Evolutionary conservation across 2,797 vertebrate genomes (phyloP), one percentile per base, ranked within the genome.

Genomic region (Nannoperca australis): DNA sequence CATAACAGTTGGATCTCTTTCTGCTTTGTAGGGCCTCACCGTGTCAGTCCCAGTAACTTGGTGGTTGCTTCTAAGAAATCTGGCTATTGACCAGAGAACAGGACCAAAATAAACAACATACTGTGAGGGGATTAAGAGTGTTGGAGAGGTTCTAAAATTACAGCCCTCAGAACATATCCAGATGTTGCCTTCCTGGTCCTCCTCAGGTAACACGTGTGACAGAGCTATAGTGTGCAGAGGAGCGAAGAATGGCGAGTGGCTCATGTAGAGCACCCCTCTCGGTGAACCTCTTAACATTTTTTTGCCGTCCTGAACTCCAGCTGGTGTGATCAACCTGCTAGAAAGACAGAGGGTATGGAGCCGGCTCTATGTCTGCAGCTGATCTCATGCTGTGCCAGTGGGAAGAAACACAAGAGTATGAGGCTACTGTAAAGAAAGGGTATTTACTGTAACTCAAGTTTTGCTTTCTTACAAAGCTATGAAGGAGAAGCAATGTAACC

Each of bases 71-170:
- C 85, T 88, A 75, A 91, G 88, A 92, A 91, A 86, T 76, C 76
- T 87, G 88, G 68, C 85, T 86, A 73, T 85, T 90, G 81, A 91
- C 78, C 76, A 85, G 81, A 91, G 85, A 88, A 87, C 78, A 68
- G 80, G 79, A 91, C 89, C 80, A 89, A 92, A 91, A 93, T 91
- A 93, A 92, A 89, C 88, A 92, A 84, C 82, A 84, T 75, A 83
- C 86, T 79, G 76, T 78, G 83, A 87, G 77, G 79, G 91, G 89
- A 91, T 91, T 92, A 91, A 81, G 85, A 72, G 85, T 84, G 90
- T 86, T 76, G 79, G 69, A 77, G 68, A 79, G 78, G 87, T 84
- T 89, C 90, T 92, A 90, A 87, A 92, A 89, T 93, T 91, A 93
- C 88, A 92, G 73, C 72, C 65, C 82, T 83, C 78, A 86, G 91